Evolutionary conservation across 2,113 vertebrate genomes (phyloP).

Genomic region (Leptocoma aspasia): DNA sequence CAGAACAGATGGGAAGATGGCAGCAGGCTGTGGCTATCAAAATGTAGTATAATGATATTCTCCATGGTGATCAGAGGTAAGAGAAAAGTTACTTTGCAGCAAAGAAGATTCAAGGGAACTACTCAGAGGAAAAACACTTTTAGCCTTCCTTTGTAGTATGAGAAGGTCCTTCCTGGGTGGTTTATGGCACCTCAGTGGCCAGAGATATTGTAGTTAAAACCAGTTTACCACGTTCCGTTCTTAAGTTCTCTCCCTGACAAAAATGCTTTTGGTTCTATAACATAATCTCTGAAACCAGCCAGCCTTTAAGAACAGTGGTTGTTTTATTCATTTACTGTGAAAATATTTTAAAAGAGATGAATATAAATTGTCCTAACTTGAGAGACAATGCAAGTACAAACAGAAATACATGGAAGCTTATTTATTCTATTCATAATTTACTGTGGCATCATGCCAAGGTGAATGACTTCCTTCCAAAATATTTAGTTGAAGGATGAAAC

Average conservation of each 20-base stretch:
- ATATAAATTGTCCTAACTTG: background rate
- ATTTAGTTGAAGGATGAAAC: constrained; percentile 19
- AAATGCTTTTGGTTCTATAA: background rate
- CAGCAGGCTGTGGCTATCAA: background rate
- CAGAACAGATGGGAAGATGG: background rate
- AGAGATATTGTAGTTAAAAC: background rate
- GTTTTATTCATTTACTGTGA: background rate
- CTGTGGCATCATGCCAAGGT: background rate
- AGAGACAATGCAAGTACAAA: background rate
- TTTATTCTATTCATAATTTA: background rate
- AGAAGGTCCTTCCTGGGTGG: background rate
- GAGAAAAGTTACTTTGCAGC: background rate
- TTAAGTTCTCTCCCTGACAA: background rate
- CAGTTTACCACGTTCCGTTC: background rate
- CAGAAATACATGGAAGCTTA: background rate
- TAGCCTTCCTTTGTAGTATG: background rate
- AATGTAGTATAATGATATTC: background rate
- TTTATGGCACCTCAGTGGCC: background rate
- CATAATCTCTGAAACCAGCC: background rate
- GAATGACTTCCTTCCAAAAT: constrained; percentile 43
- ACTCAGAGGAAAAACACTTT: background rate
- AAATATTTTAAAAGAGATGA: background rate
- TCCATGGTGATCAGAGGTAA: background rate
- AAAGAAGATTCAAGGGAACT: background rate
- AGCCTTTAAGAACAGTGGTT: background rate